phyloP scores from a whole-genome alignment of 2,797 vertebrate species.

The Enoplosus armatus region DNA sequence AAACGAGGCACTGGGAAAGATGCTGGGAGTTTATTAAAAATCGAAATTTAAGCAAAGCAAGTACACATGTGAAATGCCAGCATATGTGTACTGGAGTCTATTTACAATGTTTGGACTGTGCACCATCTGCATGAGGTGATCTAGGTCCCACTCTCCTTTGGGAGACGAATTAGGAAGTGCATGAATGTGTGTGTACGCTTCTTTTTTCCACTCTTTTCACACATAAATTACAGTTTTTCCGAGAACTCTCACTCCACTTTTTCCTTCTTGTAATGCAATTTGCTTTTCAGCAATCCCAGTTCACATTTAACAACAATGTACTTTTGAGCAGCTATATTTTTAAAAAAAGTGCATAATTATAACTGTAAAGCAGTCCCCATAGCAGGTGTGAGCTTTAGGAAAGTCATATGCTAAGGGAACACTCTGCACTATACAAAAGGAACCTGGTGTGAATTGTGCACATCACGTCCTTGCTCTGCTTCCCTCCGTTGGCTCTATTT shows the following conservation, averaged over 20 bases:
- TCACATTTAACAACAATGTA: background rate
- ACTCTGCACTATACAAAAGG: background rate
- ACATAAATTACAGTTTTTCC: background rate
- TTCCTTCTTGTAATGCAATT: background rate
- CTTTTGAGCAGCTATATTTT: background rate
- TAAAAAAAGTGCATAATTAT: background rate
- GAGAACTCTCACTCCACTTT: background rate
- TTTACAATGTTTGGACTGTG: slow-evolving; percentile 20
- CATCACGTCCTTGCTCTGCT: background rate
- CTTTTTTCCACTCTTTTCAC: background rate
- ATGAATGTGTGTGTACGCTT: background rate
- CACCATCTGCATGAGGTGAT: slow-evolving; percentile 26
- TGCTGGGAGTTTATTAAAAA: slow-evolving; percentile 30
- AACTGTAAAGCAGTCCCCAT: background rate
- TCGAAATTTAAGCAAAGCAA: background rate
- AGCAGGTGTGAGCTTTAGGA: slow-evolving; percentile 10
- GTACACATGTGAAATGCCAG: background rate
- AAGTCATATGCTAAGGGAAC: background rate
- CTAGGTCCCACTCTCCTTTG: background rate
- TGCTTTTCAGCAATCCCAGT: background rate
- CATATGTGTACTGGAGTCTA: background rate
- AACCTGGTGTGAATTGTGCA: slow-evolving; percentile 5
- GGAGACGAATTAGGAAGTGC: background rate
- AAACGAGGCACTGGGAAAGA: slow-evolving; percentile 6
- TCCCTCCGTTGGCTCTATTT: slow-evolving; percentile 8